Base-by-base conservation (phyloP, 2,888 invertebrate genomes). In the Cordilura impudica region DNA sequence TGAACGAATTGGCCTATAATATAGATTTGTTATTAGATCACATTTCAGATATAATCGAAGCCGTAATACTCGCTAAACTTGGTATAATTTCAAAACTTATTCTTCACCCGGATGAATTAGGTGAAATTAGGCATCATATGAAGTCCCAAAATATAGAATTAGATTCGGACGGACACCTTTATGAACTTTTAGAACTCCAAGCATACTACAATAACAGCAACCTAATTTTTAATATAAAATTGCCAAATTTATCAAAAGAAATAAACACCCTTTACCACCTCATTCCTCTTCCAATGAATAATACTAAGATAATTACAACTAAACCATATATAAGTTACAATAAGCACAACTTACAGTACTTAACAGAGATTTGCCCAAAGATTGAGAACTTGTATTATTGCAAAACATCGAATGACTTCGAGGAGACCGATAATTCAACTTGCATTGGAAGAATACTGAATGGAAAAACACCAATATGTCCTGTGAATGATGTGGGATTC, bases 261-360 rank as follows among this genome's bases (percentile, higher is more conserved):
- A 61, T 39, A 2, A 73, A 65, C 21, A 56, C 53, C 16, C 18
- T 78, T 10, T 54, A 49, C 26, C 71, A 81, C 23, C 16, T 82
- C 18, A 71, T 72, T 23, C 66, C 75, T 23, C 21, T 47, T 47
- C 71, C 75, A 4, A 75, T 81, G 7, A 78, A 78, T 51, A 18
- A 75, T 21, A 78, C 67, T 2, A 76, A 65, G 56, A 19, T 23
- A 71, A 74, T 81, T 51, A 60, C 43, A 23, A 61, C 67, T 16
- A 70, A 61, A 49, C 61, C 61, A 6, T 61, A 47, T 29, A 31
- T 61, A 31, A 61, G 23, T 26, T 61, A 45, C 47, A 61, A n/a
- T n/a, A n/a, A n/a, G n/a, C n/a, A n/a, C n/a, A n/a, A n/a, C n/a
- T n/a, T n/a, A n/a, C n/a, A n/a, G 47, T 47, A 61, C 47, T 49